Evolutionary conservation across 2,113 vertebrate genomes (phyloP), one percentile per base, ranked within the genome.

Genomic region (Pogonocichla stellata): DNA sequence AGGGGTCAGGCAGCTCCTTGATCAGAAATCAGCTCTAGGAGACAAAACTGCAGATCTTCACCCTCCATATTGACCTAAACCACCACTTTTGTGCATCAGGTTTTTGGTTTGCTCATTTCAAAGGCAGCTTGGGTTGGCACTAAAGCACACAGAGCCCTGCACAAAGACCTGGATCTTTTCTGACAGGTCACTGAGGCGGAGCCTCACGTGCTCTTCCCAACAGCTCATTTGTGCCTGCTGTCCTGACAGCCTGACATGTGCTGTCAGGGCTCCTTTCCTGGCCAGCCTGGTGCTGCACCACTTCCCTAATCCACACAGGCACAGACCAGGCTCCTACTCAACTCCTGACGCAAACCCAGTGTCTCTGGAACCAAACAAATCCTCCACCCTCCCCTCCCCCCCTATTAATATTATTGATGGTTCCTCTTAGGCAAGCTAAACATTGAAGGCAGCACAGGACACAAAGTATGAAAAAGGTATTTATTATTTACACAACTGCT

Each of bases 401-500:
- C 51, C 36, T 73, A 80, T 22, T 1, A 61, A 31, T 24, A 33
- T 54, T 19, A 74, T 15, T 0, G 0, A 14, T 26, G 19, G 40
- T 5, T 91, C 42, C 42, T 90, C 67, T 56, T 54, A 65, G 3
- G 26, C 17, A 90, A 82, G 60, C 28, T 69, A 77, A 77, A 48
- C 65, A 64, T 14, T 29, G 72, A 70, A 82, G 56, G 80, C 56
- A 97, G 79, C 48, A 93, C 9, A 94, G 24, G 79, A 91, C 80
- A 89, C 58, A 57, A 20, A 29, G 93, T 98, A 98, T 95, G 97
- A 98, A 98, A 97, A 98, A 98, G 94, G 96, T 96, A 98, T 98
- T 98, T 98, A 98, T 98, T 98, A 98, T 98, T 98, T 98, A 98
- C 97, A 98, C 96, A 98, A 97, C 98, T 97, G 97, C 97, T 97